Percentiles rank a stretch among this genome's conserved stretches.
Conservation (phyloP, 2,797 vertebrate species). For the Microtus agrestis region DNA sequence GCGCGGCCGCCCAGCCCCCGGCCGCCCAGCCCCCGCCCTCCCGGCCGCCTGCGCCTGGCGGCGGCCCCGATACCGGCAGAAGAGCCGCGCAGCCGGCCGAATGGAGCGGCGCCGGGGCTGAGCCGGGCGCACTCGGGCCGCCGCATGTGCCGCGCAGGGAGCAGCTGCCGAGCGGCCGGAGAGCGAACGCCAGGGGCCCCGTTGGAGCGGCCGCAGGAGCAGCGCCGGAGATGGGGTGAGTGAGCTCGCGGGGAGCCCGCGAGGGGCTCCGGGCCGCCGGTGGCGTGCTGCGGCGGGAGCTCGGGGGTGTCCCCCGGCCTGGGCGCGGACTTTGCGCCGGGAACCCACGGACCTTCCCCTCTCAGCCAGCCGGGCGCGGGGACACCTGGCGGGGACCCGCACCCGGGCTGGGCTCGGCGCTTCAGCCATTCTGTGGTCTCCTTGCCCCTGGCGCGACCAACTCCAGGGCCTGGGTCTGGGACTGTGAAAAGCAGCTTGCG, state of each 20-base stretch:
- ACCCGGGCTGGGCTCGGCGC: background rate
- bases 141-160: conserved; percentile 86
- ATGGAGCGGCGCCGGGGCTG: conserved; percentile 80
- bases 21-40: conserved; percentile 68
- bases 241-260: conserved; percentile 36
- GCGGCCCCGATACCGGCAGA: conserved; percentile 14
- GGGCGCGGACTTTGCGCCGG: background rate
- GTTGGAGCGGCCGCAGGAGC: conserved; percentile 77
- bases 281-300: background rate
- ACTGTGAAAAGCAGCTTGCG: conserved; percentile 25
- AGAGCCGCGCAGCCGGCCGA: conserved; percentile 56
- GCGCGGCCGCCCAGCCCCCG: conserved; percentile 63
- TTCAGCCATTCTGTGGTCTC: background rate
- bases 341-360: background rate
- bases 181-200: conserved; percentile 80
- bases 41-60: conserved; percentile 63
- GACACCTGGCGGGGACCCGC: background rate
- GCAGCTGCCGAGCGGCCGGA: conserved; percentile 80
- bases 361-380: background rate
- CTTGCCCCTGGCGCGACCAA: background rate
- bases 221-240: conserved; percentile 88
- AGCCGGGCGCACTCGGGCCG: conserved; percentile 72
- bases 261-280: background rate
- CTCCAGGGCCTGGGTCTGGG: conserved; percentile 61
- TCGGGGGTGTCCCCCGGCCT: background rate